These are phyloP conservation scores for Poecilobothrus nobilitatus DNA, from an alignment of 2,888 invertebrate species.

Conservation along the genomic window DNA sequence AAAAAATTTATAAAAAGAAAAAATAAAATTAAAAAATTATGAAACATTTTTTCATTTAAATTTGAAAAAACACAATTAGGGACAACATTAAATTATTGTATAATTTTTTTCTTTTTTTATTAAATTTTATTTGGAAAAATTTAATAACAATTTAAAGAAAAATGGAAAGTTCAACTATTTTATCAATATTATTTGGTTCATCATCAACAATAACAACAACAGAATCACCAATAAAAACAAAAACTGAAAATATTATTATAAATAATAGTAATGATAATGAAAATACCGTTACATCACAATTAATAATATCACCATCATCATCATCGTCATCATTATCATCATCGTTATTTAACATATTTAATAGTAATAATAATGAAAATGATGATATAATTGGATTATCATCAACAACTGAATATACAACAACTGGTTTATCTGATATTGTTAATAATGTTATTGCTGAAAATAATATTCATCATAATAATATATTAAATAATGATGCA, in stretches of 20 bases:
- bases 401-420: not conserved
- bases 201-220: not conserved
- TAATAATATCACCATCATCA: conserved; percentile 1
- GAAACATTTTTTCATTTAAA: too few relatives aligned
- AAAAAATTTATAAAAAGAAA: too few relatives aligned
- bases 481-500: not conserved
- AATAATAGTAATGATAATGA: conserved; percentile 1
- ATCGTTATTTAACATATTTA: not conserved
- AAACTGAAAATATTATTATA: not conserved
- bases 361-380: not conserved
- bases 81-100: too few relatives aligned
- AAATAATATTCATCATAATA: not conserved
- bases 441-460: not conserved
- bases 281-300: conserved; percentile 1
- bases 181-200: not conserved
- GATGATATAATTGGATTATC: not conserved
- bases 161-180: not conserved
- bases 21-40: too few relatives aligned
- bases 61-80: too few relatives aligned
- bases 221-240: not conserved
- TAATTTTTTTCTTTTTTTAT: too few relatives aligned
- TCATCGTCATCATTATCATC: not conserved
- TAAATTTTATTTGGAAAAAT: too few relatives aligned
- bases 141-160: not conserved
- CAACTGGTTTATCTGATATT: not conserved